Evolutionary conservation across 2,888 invertebrate genomes (phyloP).

Genomic region (Rhimphoctona megacephalus): DNA sequence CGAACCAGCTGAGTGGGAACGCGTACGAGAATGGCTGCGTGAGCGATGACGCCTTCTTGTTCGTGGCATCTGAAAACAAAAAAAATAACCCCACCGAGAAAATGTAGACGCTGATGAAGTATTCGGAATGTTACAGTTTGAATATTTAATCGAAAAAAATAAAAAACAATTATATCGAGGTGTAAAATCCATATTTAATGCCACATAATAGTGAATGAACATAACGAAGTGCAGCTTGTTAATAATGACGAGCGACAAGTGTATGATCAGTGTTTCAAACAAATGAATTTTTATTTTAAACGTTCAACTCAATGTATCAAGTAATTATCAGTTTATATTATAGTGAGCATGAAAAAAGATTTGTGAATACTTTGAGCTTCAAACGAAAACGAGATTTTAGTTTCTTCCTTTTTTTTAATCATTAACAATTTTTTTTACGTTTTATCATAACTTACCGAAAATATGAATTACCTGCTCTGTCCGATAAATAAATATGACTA

Average conservation of each 20-base stretch:
- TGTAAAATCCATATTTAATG: neutral
- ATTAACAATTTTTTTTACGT: neutral
- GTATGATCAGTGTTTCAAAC: neutral
- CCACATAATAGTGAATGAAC: neutral
- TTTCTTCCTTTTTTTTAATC: neutral
- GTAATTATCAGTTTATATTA: neutral
- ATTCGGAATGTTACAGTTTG: neutral
- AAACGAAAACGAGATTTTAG: neutral
- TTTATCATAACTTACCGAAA: neutral
- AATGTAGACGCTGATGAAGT: conserved; percentile 19
- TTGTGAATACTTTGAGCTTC: neutral
- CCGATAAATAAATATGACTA: neutral
- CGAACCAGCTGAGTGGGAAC: conserved; percentile 84
- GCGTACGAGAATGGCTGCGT: conserved; percentile 87
- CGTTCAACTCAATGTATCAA: neutral
- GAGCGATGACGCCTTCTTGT: conserved; percentile 93
- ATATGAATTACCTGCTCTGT: neutral
- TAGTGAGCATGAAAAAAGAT: neutral
- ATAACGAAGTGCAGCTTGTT: conserved; percentile 10
- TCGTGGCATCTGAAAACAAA: conserved; percentile 91
- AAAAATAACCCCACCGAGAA: conserved; percentile 5
- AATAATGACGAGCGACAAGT: conserved; percentile 11
- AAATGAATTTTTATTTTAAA: neutral
- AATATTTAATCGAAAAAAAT: neutral
- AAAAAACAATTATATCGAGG: neutral